Percentiles rank a stretch among this genome's conserved stretches.
Conservation (phyloP, 2,797 vertebrate species). For the Cuniculus paca region DNA sequence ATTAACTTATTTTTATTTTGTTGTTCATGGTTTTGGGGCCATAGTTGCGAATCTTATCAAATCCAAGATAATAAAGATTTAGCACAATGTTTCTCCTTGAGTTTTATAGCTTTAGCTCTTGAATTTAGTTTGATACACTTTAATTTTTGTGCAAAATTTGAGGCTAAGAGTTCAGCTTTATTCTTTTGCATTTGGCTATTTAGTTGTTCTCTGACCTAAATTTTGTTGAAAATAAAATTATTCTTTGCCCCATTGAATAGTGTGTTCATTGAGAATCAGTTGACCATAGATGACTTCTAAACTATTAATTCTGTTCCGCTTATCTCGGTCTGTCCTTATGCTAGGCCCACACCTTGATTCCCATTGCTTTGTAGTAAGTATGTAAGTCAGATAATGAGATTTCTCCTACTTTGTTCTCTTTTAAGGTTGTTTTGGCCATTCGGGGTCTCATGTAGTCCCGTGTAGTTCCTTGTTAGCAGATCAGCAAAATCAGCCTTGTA, state of each 20-base stretch:
- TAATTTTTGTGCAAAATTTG: background rate
- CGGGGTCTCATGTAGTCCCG: background rate
- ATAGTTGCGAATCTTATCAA: background rate
- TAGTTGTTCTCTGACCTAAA: too few species aligned
- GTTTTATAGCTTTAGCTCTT: background rate
- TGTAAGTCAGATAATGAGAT: background rate
- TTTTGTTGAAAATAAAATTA: background rate
- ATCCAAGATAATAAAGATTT: background rate
- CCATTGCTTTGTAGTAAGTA: background rate
- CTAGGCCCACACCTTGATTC: background rate
- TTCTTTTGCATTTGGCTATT: background rate
- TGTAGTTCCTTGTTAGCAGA: background rate
- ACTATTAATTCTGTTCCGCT: background rate
- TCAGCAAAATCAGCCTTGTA: background rate
- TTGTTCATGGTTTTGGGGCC: background rate
- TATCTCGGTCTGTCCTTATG: background rate
- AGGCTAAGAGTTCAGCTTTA: background rate
- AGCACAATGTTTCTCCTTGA: background rate
- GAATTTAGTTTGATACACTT: background rate
- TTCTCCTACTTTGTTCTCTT: background rate
- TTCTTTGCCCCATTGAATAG: background rate
- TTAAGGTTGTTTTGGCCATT: constrained; percentile 22
- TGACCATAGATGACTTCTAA: background rate
- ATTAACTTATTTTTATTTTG: background rate
- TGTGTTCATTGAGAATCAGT: background rate